Evolutionary conservation across 2,888 invertebrate species (phyloP), one percentile per base, ranked within the genome.

Genomic region (Macaria notata): DNA sequence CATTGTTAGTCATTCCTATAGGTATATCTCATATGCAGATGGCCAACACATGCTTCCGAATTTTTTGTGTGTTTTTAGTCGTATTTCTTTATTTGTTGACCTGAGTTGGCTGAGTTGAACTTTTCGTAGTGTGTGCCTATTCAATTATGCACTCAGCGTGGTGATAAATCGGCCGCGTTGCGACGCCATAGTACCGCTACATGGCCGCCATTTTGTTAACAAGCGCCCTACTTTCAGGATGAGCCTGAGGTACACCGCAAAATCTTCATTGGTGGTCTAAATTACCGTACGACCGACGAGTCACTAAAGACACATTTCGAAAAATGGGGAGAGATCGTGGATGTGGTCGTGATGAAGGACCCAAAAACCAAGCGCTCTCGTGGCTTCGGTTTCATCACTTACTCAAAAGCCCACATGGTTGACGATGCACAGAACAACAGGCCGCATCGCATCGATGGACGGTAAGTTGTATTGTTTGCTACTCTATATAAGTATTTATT

Each of bases 361-460:
- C 97, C 98, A 0, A 96, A 96, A 73, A 98, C 98, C 0, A 98
- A 98, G 79, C 93, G 98, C 62, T 99, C 99, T 4, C 93, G 99
- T 61, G 99, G 99, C 1, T 99, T 99, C 83, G 99, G 99, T 2
- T 99, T 99, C 78, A 98, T 99, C 61, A 99, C 99, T 0, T 99
- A 98, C 80, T 96, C 97, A 1, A 94, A 96, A 70, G 96, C 98
- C 46, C 95, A 96, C 78, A 98, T 98, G 98, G 98, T 99, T 7
- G 99, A 99, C 86, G 97, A 97, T 81, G 98, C 99, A 3, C 99
- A 99, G 83, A 94, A 93, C 79, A 94, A 95, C 44, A 93, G 96
- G 52, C 99, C 99, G 0, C 99, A 99, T 79, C 94, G 95, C 70
- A 97, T 99, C 48, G 98, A 98, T 83, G 97, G 97, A 47, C 94